Evolutionary conservation across 2,888 invertebrate genomes (phyloP), one percentile per base, ranked within the genome.

Genomic region (Drosophila acutilabella): DNA sequence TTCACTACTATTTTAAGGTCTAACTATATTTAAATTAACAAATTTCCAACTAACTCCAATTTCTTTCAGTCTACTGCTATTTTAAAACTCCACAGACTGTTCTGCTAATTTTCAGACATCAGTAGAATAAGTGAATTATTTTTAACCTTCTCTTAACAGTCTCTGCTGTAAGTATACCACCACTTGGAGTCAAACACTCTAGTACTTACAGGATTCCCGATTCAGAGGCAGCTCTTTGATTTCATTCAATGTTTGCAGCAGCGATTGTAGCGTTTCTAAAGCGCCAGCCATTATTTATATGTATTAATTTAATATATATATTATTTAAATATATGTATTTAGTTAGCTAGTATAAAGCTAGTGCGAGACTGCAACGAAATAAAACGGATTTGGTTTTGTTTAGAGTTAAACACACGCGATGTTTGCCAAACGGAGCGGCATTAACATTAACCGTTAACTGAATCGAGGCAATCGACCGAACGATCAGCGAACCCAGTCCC

Each of bases 171-270:
- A 26, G 1, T 11, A 36, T 11, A 3, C 26, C 16, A 14, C n/a
- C n/a, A 41, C 44, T 18, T 11, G 23, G 20, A 8, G 36, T 4
- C 8, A 41, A 48, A 56, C 11, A 11, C 33, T 36, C 11, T n/a
- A n/a, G 13, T 56, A 91, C 91, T 91, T 90, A 91, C 91, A 85
- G 72, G 91, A 86, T 72, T 91, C 91, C 45, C 90, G 88, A 81
- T 91, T 91, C 18, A 90, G 65, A 30, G 89, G 86, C 77, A 91
- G 79, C 65, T 90, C 87, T 77, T 83, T 81, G 62, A 91, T 76
- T 80, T 91, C 90, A 65, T 64, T 73, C 64, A 91, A 77, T 53
- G 90, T 64, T 74, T 84, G 81, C 74, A 90, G 73, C 57, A 90
- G 65, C 57, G 78, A 74, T 71, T 90, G 78, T 66, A 91, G 77